A percentile compares a stretch with the other conserved stretches of the same genome.
phyloP scores from a whole-genome alignment of 92 coral and sea anemone genomes.

The Hydrozoanthus gracilis region DNA sequence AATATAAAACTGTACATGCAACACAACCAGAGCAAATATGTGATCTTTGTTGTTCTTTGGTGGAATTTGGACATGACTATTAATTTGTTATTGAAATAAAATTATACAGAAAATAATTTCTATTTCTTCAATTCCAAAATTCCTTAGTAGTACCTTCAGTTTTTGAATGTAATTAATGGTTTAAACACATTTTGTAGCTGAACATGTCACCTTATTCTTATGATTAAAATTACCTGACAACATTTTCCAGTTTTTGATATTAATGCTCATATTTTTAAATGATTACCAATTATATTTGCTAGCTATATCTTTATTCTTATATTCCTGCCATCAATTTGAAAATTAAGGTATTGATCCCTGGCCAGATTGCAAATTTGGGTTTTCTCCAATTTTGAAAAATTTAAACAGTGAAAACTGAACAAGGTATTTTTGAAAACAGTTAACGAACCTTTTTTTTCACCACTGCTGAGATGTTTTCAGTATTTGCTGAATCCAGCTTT shows the following conservation, averaged over 20 bases:
- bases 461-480: constrained; percentile 1
- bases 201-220: constrained; percentile 13
- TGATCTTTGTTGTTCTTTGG: constrained; percentile 14
- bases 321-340: constrained; percentile 7
- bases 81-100: background rate
- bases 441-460: background rate
- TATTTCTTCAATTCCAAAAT: constrained; percentile 12
- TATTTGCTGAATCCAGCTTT: constrained; percentile 7
- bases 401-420: background rate
- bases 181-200: constrained; percentile 13
- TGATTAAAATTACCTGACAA: constrained; percentile 6
- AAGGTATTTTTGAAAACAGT: constrained; percentile 6
- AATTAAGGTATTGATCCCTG: constrained; percentile 1
- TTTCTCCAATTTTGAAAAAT: background rate
- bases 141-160: constrained; percentile 15
- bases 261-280: constrained; percentile 2
- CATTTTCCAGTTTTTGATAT: background rate
- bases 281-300: constrained; percentile 6
- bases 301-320: constrained; percentile 5
- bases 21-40: constrained; percentile 15
- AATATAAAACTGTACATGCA: constrained; percentile 1
- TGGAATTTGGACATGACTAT: background rate
- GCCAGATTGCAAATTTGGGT: constrained; percentile 9
- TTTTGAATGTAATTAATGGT: constrained; percentile 7
- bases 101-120: constrained; percentile 11